These are phyloP conservation scores for Aelia acuminata DNA, from an alignment of 2,888 invertebrate genomes.

Conservation along the genomic window DNA sequence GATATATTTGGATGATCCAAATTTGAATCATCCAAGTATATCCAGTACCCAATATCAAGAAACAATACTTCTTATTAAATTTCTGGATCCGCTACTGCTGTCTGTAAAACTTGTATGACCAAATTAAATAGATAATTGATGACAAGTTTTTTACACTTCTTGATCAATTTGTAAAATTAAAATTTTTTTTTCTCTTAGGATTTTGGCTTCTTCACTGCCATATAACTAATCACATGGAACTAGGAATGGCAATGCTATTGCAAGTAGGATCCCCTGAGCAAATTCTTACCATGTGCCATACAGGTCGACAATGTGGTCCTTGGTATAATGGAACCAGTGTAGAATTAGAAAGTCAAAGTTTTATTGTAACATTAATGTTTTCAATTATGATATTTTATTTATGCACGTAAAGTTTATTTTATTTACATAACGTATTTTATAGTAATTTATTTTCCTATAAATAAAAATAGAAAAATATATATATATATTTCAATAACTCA, in stretches of 20 bases:
- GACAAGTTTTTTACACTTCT: no score
- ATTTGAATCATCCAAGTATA: no score
- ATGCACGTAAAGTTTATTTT: not conserved
- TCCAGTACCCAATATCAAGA: no score
- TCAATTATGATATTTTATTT: not conserved
- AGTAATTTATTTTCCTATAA: not conserved
- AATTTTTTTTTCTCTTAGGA: conserved; percentile 67
- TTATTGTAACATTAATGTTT: not conserved
- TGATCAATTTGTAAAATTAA: not conserved
- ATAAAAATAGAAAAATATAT: not conserved
- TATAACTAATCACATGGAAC: conserved; percentile 70
- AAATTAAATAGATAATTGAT: no score
- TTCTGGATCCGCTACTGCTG: no score
- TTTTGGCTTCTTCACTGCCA: conserved; percentile 72
- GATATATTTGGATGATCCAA: no score
- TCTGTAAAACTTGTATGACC: no score
- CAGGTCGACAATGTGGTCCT: conserved; percentile 16
- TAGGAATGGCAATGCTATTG: conserved; percentile 71
- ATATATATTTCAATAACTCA: no score
- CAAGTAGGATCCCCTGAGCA: conserved; percentile 68
- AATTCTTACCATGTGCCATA: conserved; percentile 46
- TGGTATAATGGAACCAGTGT: conserved; percentile 43
- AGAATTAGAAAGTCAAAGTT: not conserved
- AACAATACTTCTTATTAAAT: no score
- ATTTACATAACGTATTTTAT: not conserved